Conservation (phyloP, 2,888 invertebrate genomes). For the Linyphia triangularis region DNA sequence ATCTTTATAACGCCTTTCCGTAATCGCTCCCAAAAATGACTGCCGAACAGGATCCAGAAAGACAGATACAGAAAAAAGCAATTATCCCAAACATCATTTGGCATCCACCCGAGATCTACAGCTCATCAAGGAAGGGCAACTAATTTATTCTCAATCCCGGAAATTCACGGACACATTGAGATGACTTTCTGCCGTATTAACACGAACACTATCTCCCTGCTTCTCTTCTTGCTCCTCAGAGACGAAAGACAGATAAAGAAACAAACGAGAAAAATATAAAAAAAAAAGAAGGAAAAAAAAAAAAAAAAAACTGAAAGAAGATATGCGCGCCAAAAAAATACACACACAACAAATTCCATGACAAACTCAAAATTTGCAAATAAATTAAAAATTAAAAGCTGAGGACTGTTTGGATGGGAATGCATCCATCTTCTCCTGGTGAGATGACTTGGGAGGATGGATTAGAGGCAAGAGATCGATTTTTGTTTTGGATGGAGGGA, state of each 20-base stretch:
- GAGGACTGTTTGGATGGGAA: constrained; percentile 58
- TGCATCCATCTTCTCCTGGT: constrained; percentile 45
- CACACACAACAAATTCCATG: constrained; percentile 66
- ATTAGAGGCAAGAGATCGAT: constrained; percentile 57
- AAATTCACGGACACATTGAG: constrained; percentile 60
- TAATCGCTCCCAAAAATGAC: too few relatives aligned
- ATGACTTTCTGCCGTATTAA: constrained; percentile 65
- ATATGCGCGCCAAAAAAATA: background rate
- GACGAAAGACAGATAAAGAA: constrained; percentile 25
- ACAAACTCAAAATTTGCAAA: constrained; percentile 75
- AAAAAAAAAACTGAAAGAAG: constrained; percentile 33
- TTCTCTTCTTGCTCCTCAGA: background rate
- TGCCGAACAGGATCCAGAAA: too few relatives aligned
- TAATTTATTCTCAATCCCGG: constrained; percentile 63
- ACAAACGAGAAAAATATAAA: background rate
- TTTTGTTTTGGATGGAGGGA: constrained; percentile 35
- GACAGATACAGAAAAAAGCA: constrained; percentile 52
- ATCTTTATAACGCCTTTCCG: background rate
- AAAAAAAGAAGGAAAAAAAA: constrained; percentile 6
- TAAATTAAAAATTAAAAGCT: constrained; percentile 74
- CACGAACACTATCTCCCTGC: constrained; percentile 36
- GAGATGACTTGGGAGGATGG: constrained; percentile 62
- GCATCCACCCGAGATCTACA: constrained; percentile 15
- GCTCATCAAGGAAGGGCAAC: constrained; percentile 62
- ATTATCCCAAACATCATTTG: constrained; percentile 65